Evolutionary conservation across 2,888 invertebrate genomes (phyloP), one percentile per base, ranked within the genome.

Genomic region (Neoascia interrupta): DNA sequence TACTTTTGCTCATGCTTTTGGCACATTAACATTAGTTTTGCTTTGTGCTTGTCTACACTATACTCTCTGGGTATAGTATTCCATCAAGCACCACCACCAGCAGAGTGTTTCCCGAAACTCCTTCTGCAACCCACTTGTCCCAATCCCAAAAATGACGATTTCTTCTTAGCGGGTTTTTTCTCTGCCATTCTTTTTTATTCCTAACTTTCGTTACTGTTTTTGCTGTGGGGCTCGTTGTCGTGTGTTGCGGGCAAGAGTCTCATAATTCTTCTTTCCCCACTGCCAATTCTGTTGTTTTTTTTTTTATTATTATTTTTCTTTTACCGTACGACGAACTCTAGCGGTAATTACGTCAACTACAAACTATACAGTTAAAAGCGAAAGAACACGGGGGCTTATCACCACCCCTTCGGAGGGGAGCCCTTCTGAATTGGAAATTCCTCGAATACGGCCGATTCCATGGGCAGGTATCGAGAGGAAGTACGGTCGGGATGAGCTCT

Each of bases 321-420:
- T 87, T 86, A 87, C 87, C 87, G 88, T 88, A 87, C 84, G 85
- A 84, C 88, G 88, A 88, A 88, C 87, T 85, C 85, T 88, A 88
- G 88, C 88, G 88, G 88, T 88, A 88, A 87, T 87, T 85, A 84
- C 86, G 84, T 85, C 87, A 86, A 86, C 88, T 88, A 88, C 88
- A 88, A 87, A 88, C 86, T 85, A 85, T 87, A 88, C 88, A 85
- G 88, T 88, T 88, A 88, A 83, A 79, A 82, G 82, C 82, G 81
- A 81, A 69, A 60, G 60, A 75, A 60, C 56, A 54, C 34, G 53
- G 53, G 34, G 10, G 36, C 19, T n/a, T n/a, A n/a, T n/a, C n/a
- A n/a, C n/a, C 56, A 43, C 49, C 37, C 31, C 47, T 15, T 31
- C 13, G 15, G 37, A 54, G 58, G n/a, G n/a, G 64, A 51, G 58